These are phyloP conservation scores for Anoplius nigerrimus DNA, from an alignment of 2,888 invertebrate genomes.

Conservation along the genomic window DNA sequence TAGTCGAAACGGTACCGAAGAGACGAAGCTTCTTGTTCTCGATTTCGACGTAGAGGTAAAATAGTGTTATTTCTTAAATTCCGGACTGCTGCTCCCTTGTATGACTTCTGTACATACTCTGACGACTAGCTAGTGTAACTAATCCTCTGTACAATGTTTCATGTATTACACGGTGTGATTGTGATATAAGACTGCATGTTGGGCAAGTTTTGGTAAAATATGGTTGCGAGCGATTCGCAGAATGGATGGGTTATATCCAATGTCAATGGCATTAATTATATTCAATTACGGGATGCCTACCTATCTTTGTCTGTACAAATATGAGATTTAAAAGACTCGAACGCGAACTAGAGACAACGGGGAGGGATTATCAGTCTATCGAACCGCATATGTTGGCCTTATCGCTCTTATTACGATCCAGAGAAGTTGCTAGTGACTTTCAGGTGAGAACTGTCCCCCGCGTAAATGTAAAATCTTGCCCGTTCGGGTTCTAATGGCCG, in stretches of 20 bases:
- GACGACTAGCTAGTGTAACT: constrained; percentile 55
- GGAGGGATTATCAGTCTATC: constrained; percentile 61
- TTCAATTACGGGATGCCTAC: constrained; percentile 47
- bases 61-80: constrained; percentile 58
- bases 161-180: constrained; percentile 71
- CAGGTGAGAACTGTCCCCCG: constrained; percentile 33
- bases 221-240: constrained; percentile 41
- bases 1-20: constrained; percentile 98
- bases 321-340: constrained; percentile 64
- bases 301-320: constrained; percentile 56
- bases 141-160: constrained; percentile 72
- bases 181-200: constrained; percentile 71
- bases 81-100: constrained; percentile 29
- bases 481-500: constrained; percentile 27
- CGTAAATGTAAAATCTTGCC: constrained; percentile 17
- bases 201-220: constrained; percentile 33
- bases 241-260: constrained; percentile 9
- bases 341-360: constrained; percentile 55
- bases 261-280: constrained; percentile 46
- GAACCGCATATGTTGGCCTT: constrained; percentile 37
- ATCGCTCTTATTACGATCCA: constrained; percentile 56
- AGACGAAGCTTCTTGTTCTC: constrained; percentile 97
- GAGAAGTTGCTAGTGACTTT: constrained; percentile 42
- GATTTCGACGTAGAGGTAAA: constrained; percentile 92
- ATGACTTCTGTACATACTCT: constrained; percentile 69